Base-by-base conservation (phyloP, 2,888 invertebrate genomes). In the Onthophagus sagittarius region DNA sequence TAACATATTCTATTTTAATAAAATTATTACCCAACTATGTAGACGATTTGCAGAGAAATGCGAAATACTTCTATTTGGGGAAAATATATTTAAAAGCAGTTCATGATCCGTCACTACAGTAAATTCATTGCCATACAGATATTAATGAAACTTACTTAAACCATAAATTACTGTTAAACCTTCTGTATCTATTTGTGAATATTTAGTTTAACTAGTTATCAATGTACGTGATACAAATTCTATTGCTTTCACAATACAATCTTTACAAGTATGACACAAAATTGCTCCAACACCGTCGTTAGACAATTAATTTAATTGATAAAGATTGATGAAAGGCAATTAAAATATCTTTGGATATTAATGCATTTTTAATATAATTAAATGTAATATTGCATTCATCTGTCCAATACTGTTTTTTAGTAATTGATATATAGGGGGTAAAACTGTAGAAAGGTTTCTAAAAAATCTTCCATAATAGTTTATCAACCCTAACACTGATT, bases 61-160 rank as follows among this genome's bases (percentile, higher is more conserved):
- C 13, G 78, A 78, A 15, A 79, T 77, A 11, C 73, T 73, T 14
- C 70, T 75, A 71, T 79, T 76, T 6, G 73, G 70, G 6, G 76
- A 78, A 11, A 80, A 75, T 71, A 80, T 78, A n/a, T 69, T 63
- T 4, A 72, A 70, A 23, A 79, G 71, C 5, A 77, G 76, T 53
- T 75, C 70, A 53, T 78, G 72, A 71, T 79, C 77, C 3, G 77
- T 78, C 62, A 77, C 74, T 62, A 78, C 63, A 5, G 62, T 70
- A 65, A 76, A 80, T 53, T 76, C 71, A 13, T 75, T 71, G 0
- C 78, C 80, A 71, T 77, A 79, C n/a, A 80, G 39, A 72, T 76
- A 80, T 62, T n/a, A 9, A 62, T 63, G 62, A 71, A 71, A 63
- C 53, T 63, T 63, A 71, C 62, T 9, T 62, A 23, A 5, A 71